Evolutionary conservation across 2,888 invertebrate genomes (phyloP).

Genomic region (Stenodera caucasica): DNA sequence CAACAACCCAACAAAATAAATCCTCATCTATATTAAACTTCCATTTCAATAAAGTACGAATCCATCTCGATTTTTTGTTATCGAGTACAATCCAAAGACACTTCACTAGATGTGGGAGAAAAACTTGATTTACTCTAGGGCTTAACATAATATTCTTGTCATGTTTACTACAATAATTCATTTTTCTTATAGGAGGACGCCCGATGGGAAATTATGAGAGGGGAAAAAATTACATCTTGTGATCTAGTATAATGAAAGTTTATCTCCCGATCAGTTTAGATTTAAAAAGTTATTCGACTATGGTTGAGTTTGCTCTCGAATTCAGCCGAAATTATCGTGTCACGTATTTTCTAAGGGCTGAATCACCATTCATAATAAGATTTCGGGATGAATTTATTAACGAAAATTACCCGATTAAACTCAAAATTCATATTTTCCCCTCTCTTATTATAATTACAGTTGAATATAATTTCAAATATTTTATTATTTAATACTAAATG

Average conservation of each 20-base stretch:
- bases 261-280: slow-evolving; percentile 5
- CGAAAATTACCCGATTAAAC: too few relatives aligned
- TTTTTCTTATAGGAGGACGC: slow-evolving; percentile 24
- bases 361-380: too few relatives aligned
- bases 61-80: too few relatives aligned
- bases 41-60: neutral
- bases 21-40: neutral
- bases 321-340: neutral
- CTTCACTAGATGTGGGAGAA: neutral
- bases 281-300: neutral
- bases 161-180: slow-evolving; percentile 28
- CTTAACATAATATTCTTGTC: slow-evolving; percentile 25
- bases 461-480: neutral
- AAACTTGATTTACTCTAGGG: slow-evolving; percentile 13
- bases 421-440: too few relatives aligned
- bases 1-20: slow-evolving; percentile 7
- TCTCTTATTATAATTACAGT: too few relatives aligned
- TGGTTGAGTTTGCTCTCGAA: too few relatives aligned
- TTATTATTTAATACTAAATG: slow-evolving; percentile 10
- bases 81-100: neutral
- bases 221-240: slow-evolving; percentile 28
- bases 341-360: neutral
- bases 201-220: slow-evolving; percentile 30
- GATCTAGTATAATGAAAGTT: slow-evolving; percentile 29
- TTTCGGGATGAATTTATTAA: neutral